Conservation (phyloP, 2,797 vertebrate species). For the Notolepis coatsorum region DNA sequence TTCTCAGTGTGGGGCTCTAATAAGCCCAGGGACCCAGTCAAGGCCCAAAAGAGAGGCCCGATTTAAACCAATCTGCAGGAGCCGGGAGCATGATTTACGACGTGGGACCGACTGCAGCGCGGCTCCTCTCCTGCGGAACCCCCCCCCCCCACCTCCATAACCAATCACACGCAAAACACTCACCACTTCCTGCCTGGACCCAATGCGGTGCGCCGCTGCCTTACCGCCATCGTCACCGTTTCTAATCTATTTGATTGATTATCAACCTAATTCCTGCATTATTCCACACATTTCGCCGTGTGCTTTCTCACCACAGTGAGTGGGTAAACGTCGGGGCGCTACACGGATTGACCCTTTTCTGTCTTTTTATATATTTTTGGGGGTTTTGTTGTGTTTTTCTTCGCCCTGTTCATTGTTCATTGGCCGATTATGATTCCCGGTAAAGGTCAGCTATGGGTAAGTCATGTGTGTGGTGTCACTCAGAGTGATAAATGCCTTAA, state of each 20-base stretch:
- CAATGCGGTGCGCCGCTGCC: constrained; percentile 58
- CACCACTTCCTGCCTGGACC: constrained; percentile 69
- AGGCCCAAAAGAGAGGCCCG: constrained; percentile 72
- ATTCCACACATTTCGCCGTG: constrained; percentile 43
- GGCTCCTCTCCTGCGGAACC: constrained; percentile 64
- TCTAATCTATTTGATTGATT: constrained; percentile 80
- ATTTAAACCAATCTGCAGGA: constrained; percentile 79
- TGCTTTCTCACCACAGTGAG: constrained; percentile 17
- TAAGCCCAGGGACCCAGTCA: constrained; percentile 76
- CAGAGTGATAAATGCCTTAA: constrained; percentile 47
- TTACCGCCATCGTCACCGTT: constrained; percentile 62
- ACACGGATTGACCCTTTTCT: constrained; percentile 39
- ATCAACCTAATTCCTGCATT: constrained; percentile 67
- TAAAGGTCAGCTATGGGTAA: constrained; percentile 49
- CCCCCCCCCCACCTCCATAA: constrained; percentile 67
- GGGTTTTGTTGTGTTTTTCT: neutral
- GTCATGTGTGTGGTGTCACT: constrained; percentile 40
- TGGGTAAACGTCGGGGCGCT: constrained; percentile 36
- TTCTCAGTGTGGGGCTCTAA: constrained; percentile 74
- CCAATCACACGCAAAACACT: constrained; percentile 78
- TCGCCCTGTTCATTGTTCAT: constrained; percentile 7
- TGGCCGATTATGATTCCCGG: constrained; percentile 37
- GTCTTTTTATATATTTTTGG: constrained; percentile 15
- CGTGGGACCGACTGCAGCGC: constrained; percentile 62
- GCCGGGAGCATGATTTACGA: constrained; percentile 78